phyloP scores from a whole-genome alignment of 2,888 invertebrate species.

The Herminia tarsipennalis region DNA sequence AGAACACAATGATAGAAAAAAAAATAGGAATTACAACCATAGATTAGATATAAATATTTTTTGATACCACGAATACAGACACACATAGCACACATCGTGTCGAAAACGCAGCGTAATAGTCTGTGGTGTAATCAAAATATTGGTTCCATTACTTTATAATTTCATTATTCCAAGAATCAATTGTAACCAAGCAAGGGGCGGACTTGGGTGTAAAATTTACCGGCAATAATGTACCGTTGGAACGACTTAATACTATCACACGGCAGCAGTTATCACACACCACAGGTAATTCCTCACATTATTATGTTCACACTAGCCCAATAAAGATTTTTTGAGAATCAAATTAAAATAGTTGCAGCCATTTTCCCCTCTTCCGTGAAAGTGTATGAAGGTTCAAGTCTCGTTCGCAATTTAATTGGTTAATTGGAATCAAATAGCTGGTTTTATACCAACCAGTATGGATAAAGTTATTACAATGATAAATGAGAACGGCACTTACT shows the following conservation, averaged over 20 bases:
- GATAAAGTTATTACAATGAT: conserved; percentile 44
- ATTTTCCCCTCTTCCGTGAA: conserved; percentile 42
- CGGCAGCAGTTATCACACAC: conserved; percentile 36
- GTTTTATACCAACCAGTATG: conserved; percentile 44
- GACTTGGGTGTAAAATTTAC: conserved; percentile 57
- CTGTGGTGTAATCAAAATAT: conserved; percentile 56
- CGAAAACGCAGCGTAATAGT: conserved; percentile 37
- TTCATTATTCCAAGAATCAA: conserved; percentile 74
- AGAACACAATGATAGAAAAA: too few relatives aligned
- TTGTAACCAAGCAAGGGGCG: conserved; percentile 54
- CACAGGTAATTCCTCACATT: conserved; percentile 58
- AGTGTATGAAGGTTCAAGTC: conserved; percentile 47
- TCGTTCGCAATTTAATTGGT: conserved; percentile 51
- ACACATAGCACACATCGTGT: too few relatives aligned
- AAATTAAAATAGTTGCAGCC: conserved; percentile 41
- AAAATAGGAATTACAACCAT: too few relatives aligned
- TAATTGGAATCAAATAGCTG: conserved; percentile 53
- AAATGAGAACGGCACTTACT: conserved; percentile 20
- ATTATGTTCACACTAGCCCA: conserved; percentile 63
- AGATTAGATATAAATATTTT: too few relatives aligned
- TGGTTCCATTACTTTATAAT: conserved; percentile 57
- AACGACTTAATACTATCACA: conserved; percentile 59
- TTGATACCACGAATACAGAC: too few relatives aligned
- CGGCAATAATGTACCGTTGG: conserved; percentile 64
- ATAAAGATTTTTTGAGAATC: conserved; percentile 28